Percentiles rank a stretch among this genome's conserved stretches.
Evolutionary conservation across 2,113 vertebrate genomes (phyloP).

Genomic region (Leuciscus idus): DNA sequence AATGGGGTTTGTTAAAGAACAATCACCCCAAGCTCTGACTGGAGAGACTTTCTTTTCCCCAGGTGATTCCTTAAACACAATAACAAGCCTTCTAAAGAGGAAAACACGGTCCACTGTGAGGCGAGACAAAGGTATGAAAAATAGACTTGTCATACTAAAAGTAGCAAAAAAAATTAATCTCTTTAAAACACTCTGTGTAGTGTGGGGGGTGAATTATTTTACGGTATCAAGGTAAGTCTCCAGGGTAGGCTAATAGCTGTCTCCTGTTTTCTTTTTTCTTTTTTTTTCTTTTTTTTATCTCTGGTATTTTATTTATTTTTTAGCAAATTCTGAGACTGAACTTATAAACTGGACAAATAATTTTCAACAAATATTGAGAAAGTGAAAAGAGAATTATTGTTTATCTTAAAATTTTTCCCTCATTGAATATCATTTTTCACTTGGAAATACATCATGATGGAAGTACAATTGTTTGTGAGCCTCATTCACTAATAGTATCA

Average conservation of each 20-base stretch:
- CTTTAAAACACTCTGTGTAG: conserved; percentile 41
- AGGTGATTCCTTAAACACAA: conserved; percentile 43
- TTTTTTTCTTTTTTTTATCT: neutral
- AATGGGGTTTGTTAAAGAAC: conserved; percentile 46
- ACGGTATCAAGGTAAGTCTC: conserved; percentile 45
- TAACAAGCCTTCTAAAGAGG: conserved; percentile 31
- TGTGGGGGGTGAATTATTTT: conserved; percentile 41
- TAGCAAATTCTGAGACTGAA: conserved; percentile 25
- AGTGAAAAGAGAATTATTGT: conserved; percentile 17
- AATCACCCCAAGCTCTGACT: conserved; percentile 36
- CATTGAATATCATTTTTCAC: neutral
- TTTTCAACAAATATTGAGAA: conserved; percentile 14
- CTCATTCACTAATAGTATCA: neutral
- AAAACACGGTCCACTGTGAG: conserved; percentile 43
- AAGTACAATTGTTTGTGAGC: neutral
- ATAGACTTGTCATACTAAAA: conserved; percentile 50
- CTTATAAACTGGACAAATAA: neutral
- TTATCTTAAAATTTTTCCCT: neutral
- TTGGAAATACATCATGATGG: neutral
- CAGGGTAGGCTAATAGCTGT: conserved; percentile 22
- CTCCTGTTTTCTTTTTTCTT: conserved; percentile 18
- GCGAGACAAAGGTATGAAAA: conserved; percentile 39
- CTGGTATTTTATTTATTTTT: conserved; percentile 9
- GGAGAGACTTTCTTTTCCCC: conserved; percentile 41
- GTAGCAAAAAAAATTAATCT: conserved; percentile 40